These are phyloP conservation scores for Phenganax stokvisi DNA, from an alignment of 92 coral and sea anemone species.

Conservation along the genomic window DNA sequence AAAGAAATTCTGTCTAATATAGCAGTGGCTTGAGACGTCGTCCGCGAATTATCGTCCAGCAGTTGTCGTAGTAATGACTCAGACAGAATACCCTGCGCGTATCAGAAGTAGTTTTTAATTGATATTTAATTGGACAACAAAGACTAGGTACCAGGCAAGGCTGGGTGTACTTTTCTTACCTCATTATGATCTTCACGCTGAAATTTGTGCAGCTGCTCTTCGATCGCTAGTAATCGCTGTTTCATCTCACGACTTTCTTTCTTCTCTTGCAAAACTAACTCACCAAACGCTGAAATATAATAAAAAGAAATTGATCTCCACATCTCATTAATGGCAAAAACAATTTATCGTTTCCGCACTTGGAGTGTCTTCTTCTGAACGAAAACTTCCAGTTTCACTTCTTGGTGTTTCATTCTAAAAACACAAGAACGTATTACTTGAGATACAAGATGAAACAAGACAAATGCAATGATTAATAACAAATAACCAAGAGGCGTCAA, in stretches of 20 bases:
- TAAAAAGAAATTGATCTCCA: no score
- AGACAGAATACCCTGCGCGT: slow-evolving; percentile 57
- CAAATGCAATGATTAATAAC: background rate
- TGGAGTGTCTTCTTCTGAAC: slow-evolving; percentile 20
- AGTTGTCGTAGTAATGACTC: slow-evolving; percentile 70
- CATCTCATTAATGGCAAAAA: background rate
- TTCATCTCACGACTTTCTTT: slow-evolving; percentile 82
- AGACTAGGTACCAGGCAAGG: background rate
- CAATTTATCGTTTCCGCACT: background rate
- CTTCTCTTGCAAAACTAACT: slow-evolving; percentile 72
- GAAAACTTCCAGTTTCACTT: slow-evolving; percentile 10
- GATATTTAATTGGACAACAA: background rate
- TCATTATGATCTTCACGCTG: slow-evolving; percentile 26
- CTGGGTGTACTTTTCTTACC: slow-evolving; percentile 1
- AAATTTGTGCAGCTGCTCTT: slow-evolving; percentile 56
- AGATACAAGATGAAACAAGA: slow-evolving; percentile 1
- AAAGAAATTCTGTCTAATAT: slow-evolving; percentile 51
- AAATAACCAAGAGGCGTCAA: background rate
- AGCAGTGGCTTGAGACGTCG: slow-evolving; percentile 85
- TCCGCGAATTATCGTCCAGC: slow-evolving; percentile 73
- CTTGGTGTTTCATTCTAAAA: slow-evolving; percentile 27
- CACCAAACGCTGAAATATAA: slow-evolving; percentile 62
- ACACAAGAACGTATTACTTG: background rate
- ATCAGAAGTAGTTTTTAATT: background rate
- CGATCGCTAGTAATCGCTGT: slow-evolving; percentile 69